phyloP scores from a whole-genome alignment of 2,888 invertebrate genomes.

The Sericinus montela region DNA sequence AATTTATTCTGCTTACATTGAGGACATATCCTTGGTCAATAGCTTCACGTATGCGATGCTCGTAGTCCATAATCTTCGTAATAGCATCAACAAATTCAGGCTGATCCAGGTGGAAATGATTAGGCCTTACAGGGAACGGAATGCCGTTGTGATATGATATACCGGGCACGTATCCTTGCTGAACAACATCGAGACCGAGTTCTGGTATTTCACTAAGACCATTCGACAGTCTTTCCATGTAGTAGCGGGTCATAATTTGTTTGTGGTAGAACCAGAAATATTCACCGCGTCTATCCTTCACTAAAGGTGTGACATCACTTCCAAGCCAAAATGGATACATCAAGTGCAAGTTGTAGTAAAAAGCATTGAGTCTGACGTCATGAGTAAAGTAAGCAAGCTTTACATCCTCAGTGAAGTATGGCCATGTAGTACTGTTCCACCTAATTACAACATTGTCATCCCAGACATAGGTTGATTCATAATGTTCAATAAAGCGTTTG shows the following conservation, averaged over 20 bases:
- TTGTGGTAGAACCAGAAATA: slow-evolving; percentile 82
- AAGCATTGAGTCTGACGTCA: slow-evolving; percentile 83
- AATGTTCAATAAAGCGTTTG: slow-evolving; percentile 42
- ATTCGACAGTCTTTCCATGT: slow-evolving; percentile 86
- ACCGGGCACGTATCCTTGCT: slow-evolving; percentile 82
- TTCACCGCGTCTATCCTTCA: slow-evolving; percentile 82
- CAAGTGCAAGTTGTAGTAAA: slow-evolving; percentile 81
- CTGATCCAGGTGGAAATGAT: slow-evolving; percentile 72
- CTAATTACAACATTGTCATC: slow-evolving; percentile 76
- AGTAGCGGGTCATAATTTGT: slow-evolving; percentile 84
- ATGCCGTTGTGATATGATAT: slow-evolving; percentile 82
- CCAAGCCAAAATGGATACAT: slow-evolving; percentile 83
- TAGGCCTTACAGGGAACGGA: slow-evolving; percentile 81
- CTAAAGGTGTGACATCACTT: slow-evolving; percentile 68
- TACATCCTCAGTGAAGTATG: slow-evolving; percentile 71
- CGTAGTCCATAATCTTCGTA: slow-evolving; percentile 66
- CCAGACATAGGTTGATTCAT: slow-evolving; percentile 52
- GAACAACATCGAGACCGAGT: slow-evolving; percentile 73
- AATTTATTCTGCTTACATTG: slow-evolving; percentile 42
- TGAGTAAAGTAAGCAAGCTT: slow-evolving; percentile 84
- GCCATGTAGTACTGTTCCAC: slow-evolving; percentile 81
- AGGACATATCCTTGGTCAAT: slow-evolving; percentile 79
- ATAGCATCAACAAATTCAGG: slow-evolving; percentile 61
- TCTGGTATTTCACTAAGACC: slow-evolving; percentile 82
- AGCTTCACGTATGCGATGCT: slow-evolving; percentile 78